Evolutionary conservation across 2,797 vertebrate genomes (phyloP), one percentile per base, ranked within the genome.

Genomic region (Protosalanx chinensis): DNA sequence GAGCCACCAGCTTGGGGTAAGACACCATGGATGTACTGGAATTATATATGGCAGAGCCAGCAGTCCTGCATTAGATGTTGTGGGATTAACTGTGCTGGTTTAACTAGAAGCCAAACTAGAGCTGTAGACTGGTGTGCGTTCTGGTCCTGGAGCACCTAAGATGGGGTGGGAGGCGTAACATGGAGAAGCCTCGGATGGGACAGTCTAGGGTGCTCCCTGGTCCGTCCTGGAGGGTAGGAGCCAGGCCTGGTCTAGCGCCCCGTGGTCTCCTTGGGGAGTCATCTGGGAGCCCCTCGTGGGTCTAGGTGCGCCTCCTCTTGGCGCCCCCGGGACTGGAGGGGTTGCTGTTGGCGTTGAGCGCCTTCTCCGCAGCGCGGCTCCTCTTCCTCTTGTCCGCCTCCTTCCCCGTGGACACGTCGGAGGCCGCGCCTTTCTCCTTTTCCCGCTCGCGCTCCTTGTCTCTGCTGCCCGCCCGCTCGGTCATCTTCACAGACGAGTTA

Each of bases 341-440:
- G 71, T 95, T 94, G 76, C 92, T 94, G 87, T 93, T 94, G 18
- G 93, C 90, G 0, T 88, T 94, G 67, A 94, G 85, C 41, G 94
- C 93, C 79, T 95, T 95, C 81, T 95, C 95, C 0, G 94, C 93
- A 72, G 90, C 92, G 69, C 95, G 91, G 91, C 91, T 95, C 82
- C 94, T 91, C 73, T 96, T 96, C 79, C 93, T 91, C 84, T 95
- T 96, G 85, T 95, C 94, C 0, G 89, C 90, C 70, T 95, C 94
- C 75, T 93, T 95, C 74, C 91, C 90, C 23, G 90, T 89, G 41
- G 88, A 81, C 70, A 93, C 81, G 78, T 94, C 95, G 20, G 51
- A 18, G 51, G 91, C 90, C 16, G 91, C 87, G 64, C 76, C 94
- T 83, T 93, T 94, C 73, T 79, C 80, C 67, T 66, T 59, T 57